phyloP scores from a whole-genome alignment of 2,888 invertebrate genomes.

The Platycheirus albimanus region DNA sequence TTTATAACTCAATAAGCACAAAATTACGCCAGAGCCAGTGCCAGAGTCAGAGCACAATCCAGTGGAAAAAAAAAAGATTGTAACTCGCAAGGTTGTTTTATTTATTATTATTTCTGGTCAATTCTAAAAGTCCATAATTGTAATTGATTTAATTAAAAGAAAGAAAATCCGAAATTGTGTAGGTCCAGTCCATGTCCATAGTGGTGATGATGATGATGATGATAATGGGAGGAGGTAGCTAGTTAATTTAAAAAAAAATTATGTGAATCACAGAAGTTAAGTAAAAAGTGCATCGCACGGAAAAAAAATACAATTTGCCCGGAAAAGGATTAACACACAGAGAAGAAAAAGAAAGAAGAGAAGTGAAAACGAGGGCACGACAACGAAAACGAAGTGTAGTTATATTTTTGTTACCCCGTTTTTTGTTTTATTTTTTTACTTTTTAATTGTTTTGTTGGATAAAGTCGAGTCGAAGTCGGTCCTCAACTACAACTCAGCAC shows the following conservation, averaged over 20 bases:
- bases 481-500: too few species aligned
- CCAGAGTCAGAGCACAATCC: too few species aligned
- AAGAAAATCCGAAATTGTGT: too few species aligned
- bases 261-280: slow-evolving; percentile 62
- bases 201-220: too few species aligned
- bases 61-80: slow-evolving; percentile 51
- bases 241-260: slow-evolving; percentile 32
- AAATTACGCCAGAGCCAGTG: slow-evolving; percentile 66
- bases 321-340: slow-evolving; percentile 61
- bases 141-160: slow-evolving; percentile 32
- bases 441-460: slow-evolving; percentile 56
- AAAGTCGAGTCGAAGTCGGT: slow-evolving; percentile 41
- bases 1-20: slow-evolving; percentile 47
- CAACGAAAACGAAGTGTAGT: slow-evolving; percentile 33
- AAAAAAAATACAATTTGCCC: slow-evolving; percentile 49
- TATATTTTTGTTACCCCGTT: slow-evolving; percentile 12
- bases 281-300: slow-evolving; percentile 51
- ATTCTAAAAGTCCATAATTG: slow-evolving; percentile 42
- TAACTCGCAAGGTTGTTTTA: slow-evolving; percentile 59
- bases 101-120: slow-evolving; percentile 49
- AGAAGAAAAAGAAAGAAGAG: slow-evolving; percentile 33
- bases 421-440: slow-evolving; percentile 23
- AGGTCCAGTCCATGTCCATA: too few species aligned
- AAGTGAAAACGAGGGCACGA: slow-evolving; percentile 61
- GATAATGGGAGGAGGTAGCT: slow-evolving; percentile 10